Evolutionary conservation across 2,888 invertebrate species (phyloP).

Genomic region (Ditula angustiorana): DNA sequence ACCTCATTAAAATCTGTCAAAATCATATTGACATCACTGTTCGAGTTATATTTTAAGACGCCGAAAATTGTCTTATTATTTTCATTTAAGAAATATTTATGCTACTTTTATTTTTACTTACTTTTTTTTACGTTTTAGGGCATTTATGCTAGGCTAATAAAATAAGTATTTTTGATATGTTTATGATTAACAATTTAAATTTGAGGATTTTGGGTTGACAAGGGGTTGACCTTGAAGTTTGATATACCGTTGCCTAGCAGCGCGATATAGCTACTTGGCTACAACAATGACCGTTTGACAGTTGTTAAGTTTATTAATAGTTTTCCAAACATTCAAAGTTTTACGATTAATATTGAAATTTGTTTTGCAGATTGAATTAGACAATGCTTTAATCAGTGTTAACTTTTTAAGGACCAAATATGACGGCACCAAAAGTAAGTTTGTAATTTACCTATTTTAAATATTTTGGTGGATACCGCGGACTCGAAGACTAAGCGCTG

Average conservation of each 20-base stretch:
- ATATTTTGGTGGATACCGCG: too few relatives aligned
- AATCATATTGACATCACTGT: not conserved
- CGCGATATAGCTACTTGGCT: not conserved
- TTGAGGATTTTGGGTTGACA: too few relatives aligned
- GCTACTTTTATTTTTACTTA: not conserved
- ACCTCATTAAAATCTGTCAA: slow-evolving; percentile 3
- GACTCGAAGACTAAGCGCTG: too few relatives aligned
- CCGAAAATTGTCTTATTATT: too few relatives aligned
- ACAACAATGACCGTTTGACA: slow-evolving; percentile 28
- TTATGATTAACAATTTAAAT: too few relatives aligned
- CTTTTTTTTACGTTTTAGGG: too few relatives aligned
- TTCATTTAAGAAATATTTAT: too few relatives aligned
- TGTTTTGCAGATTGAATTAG: not conserved
- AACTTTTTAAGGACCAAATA: slow-evolving; percentile 37
- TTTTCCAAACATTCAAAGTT: slow-evolving; percentile 21
- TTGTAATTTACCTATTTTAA: slow-evolving; percentile 29
- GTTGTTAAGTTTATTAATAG: slow-evolving; percentile 14
- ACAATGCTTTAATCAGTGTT: not conserved
- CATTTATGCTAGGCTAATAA: too few relatives aligned
- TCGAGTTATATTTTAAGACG: slow-evolving; percentile 7
- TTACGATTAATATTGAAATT: slow-evolving; percentile 2
- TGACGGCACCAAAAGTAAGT: slow-evolving; percentile 67
- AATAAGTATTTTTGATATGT: too few relatives aligned
- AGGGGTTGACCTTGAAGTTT: not conserved
- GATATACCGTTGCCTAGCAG: slow-evolving; percentile 30